Conservation (phyloP, 2,113 vertebrate genomes). For the Etheostoma cragini region DNA sequence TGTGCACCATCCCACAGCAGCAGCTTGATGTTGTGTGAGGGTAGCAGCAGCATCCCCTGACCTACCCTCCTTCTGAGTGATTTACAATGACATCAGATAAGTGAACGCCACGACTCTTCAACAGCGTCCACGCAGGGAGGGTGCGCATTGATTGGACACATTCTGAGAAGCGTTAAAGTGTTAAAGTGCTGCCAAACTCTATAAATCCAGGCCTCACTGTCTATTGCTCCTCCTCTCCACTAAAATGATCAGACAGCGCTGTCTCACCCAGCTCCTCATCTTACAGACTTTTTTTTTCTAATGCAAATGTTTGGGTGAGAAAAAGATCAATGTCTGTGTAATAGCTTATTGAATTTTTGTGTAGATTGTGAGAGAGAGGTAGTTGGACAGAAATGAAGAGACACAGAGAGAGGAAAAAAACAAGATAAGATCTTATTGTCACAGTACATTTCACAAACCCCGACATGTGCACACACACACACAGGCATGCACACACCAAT, state of each 20-base stretch:
- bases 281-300: slow-evolving; percentile 46
- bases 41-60: slow-evolving; percentile 35
- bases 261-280: slow-evolving; percentile 30
- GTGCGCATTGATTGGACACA: slow-evolving; percentile 78
- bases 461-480: slow-evolving; percentile 34
- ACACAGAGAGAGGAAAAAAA: background rate
- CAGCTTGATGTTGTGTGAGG: slow-evolving; percentile 17
- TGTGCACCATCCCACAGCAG: slow-evolving; percentile 30
- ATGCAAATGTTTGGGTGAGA: slow-evolving; percentile 79
- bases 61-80: slow-evolving; percentile 67
- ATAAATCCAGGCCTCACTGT: slow-evolving; percentile 70
- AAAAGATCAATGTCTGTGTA: slow-evolving; percentile 76
- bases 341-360: slow-evolving; percentile 79
- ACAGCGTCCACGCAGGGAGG: slow-evolving; percentile 35
- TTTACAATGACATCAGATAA: slow-evolving; percentile 79
- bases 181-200: slow-evolving; percentile 79
- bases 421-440: slow-evolving; percentile 45
- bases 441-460: slow-evolving; percentile 40
- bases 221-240: slow-evolving; percentile 37
- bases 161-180: slow-evolving; percentile 77
- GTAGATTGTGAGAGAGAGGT: slow-evolving; percentile 61
- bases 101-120: slow-evolving; percentile 52
- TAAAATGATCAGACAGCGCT: slow-evolving; percentile 46
- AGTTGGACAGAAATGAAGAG: slow-evolving; percentile 65
- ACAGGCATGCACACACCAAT: slow-evolving; percentile 44